phyloP scores from a whole-genome alignment of 2,888 invertebrate genomes.

The Brenthis hecate region DNA sequence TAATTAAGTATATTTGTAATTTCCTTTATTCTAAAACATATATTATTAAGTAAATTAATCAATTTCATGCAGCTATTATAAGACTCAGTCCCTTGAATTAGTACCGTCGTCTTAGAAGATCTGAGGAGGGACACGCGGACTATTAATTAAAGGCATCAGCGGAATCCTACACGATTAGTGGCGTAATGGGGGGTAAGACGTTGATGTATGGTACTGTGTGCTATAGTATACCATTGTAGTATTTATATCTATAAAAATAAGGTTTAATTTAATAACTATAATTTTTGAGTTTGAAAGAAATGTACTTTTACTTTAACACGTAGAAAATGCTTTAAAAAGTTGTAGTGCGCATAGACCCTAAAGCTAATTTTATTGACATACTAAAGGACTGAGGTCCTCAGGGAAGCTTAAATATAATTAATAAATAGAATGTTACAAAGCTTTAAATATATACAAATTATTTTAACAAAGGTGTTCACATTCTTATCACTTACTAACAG shows the following conservation, averaged over 20 bases:
- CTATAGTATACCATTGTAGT: conserved; percentile 6
- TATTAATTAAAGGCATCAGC: conserved; percentile 72
- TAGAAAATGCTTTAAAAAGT: no score
- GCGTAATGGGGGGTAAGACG: conserved; percentile 66
- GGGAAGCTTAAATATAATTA: no score
- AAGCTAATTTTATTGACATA: no score
- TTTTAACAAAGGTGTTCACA: no score
- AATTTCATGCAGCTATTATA: conserved; percentile 25
- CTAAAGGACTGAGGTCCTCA: no score
- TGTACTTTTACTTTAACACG: background rate
- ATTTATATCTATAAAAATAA: background rate
- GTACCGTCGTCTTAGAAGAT: conserved; percentile 45
- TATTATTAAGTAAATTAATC: conserved; percentile 16
- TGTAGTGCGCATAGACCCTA: no score
- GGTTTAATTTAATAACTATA: background rate
- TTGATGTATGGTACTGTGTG: conserved; percentile 55
- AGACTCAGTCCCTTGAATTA: conserved; percentile 33
- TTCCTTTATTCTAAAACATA: background rate
- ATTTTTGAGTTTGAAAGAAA: background rate
- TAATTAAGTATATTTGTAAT: background rate
- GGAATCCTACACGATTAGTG: conserved; percentile 74
- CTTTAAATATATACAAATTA: no score
- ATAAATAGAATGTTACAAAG: no score
- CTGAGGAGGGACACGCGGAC: conserved; percentile 55
- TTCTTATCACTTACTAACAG: no score